These are phyloP conservation scores for Percopsis omiscomaycus DNA, from an alignment of 2,797 vertebrate genomes.

Conservation along the genomic window DNA sequence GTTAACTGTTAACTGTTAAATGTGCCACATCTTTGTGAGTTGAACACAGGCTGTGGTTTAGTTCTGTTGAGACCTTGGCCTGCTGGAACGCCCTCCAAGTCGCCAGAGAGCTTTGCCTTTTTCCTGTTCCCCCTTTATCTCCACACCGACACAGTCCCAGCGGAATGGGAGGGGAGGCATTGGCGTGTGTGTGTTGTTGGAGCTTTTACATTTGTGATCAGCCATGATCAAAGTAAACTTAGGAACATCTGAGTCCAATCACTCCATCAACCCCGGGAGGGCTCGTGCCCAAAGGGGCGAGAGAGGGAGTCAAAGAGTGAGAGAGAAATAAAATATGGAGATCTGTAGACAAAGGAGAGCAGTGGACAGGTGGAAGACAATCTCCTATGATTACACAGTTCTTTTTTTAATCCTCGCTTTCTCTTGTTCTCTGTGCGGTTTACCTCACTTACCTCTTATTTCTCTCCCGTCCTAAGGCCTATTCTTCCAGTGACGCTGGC, in stretches of 20 bases:
- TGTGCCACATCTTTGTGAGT: too few species aligned
- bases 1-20: too few species aligned
- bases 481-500: neutral
- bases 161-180: slow-evolving; percentile 9
- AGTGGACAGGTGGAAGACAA: slow-evolving; percentile 6
- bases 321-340: neutral
- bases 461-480: neutral
- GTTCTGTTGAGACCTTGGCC: neutral
- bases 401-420: slow-evolving; percentile 10
- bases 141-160: slow-evolving; percentile 10
- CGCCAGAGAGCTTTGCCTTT: slow-evolving; percentile 17
- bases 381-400: slow-evolving; percentile 30
- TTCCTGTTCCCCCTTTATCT: slow-evolving; percentile 49
- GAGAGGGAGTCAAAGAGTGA: neutral
- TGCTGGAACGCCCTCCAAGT: neutral
- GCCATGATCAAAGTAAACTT: slow-evolving; percentile 37
- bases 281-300: neutral
- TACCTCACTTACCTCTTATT: neutral
- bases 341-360: slow-evolving; percentile 2
- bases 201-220: slow-evolving; percentile 34
- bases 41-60: neutral
- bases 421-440: neutral
- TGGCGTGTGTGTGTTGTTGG: neutral
- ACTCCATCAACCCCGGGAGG: slow-evolving; percentile 17
- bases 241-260: slow-evolving; percentile 35